Conservation (phyloP, 2,797 vertebrate species). For the Pseudomugil tenellus region DNA sequence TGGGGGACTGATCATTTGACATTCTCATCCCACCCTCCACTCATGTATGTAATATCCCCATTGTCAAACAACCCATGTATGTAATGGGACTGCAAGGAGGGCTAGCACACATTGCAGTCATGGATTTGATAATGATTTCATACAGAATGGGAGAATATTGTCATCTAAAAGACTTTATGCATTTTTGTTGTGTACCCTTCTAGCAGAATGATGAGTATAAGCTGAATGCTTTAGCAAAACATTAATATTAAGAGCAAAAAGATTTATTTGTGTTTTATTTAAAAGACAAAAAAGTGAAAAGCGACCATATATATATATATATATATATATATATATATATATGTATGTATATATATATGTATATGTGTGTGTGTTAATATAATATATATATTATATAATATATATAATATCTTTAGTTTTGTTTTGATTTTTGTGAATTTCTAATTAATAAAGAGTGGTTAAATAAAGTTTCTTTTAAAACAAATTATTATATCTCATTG, state of each 20-base stretch:
- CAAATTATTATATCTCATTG: too few species aligned
- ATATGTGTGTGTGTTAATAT: too few species aligned
- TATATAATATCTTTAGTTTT: too few species aligned
- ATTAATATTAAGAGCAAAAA: background rate
- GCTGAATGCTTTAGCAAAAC: background rate
- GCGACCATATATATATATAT: too few species aligned
- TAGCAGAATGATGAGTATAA: background rate
- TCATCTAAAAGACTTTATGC: slow-evolving; percentile 27
- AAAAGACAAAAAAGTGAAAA: too few species aligned
- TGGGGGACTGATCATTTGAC: slow-evolving; percentile 47
- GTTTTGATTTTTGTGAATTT: too few species aligned
- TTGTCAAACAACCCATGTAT: slow-evolving; percentile 59
- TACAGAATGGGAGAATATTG: slow-evolving; percentile 16
- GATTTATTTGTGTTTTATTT: too few species aligned
- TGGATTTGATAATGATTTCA: slow-evolving; percentile 29
- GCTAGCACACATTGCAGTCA: slow-evolving; percentile 26
- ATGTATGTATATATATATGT: too few species aligned
- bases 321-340: too few species aligned
- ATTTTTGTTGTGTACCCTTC: background rate
- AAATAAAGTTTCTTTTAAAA: too few species aligned
- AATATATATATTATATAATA: too few species aligned
- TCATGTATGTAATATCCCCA: slow-evolving; percentile 50
- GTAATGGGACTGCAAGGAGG: slow-evolving; percentile 38
- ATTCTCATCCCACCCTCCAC: slow-evolving; percentile 11
- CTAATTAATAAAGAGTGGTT: too few species aligned